phyloP scores from a whole-genome alignment of 2,113 vertebrate species.

The Pterocles gutturalis region DNA sequence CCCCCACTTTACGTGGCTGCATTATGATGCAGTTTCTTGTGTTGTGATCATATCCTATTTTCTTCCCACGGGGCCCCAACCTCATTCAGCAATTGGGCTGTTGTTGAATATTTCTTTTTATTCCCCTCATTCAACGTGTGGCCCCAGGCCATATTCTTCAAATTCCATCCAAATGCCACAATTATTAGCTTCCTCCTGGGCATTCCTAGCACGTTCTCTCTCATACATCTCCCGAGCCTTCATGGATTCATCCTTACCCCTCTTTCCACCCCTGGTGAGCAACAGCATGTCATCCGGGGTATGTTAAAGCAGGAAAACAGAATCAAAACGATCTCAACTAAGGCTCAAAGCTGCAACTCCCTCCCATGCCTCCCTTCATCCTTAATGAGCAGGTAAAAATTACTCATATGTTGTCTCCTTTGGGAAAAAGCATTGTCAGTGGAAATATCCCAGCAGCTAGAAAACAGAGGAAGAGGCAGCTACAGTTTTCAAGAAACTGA shows the following conservation, averaged over 20 bases:
- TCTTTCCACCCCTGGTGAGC: constrained; percentile 1
- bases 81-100: not conserved
- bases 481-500: not conserved
- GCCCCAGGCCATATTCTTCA: constrained; percentile 52
- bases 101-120: constrained; percentile 56
- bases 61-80: constrained; percentile 3
- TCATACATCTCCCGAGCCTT: not conserved
- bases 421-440: not conserved
- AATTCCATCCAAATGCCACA: constrained; percentile 55
- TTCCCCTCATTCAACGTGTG: constrained; percentile 12
- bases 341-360: not conserved
- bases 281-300: not conserved
- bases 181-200: constrained; percentile 63
- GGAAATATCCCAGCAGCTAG: not conserved
- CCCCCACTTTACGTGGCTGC: not conserved
- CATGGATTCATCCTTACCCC: constrained; percentile 17
- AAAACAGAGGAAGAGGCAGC: not conserved
- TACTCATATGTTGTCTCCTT: not conserved
- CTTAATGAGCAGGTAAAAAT: not conserved
- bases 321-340: not conserved
- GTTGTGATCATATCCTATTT: constrained; percentile 23
- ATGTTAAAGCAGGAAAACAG: not conserved
- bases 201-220: constrained; percentile 40
- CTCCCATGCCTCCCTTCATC: not conserved
- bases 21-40: not conserved